A percentile compares a stretch with the other conserved stretches of the same genome.
These are phyloP conservation scores for Hippocampus abdominalis DNA, from an alignment of 2,113 vertebrate species.

Conservation along the genomic window DNA sequence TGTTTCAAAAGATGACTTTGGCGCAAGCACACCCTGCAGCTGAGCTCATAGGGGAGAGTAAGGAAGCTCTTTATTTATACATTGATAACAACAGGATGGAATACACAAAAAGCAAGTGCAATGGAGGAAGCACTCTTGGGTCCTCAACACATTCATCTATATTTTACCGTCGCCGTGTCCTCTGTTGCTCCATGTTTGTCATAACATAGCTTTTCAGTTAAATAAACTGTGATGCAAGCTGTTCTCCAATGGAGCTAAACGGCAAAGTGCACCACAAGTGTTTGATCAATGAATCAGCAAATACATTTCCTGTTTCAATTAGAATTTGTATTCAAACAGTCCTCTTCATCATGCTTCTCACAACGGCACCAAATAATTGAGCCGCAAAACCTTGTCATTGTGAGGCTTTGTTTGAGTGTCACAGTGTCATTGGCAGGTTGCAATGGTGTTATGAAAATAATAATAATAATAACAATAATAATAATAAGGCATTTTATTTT, in stretches of 20 bases:
- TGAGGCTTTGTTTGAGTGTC: no score
- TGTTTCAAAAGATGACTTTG: constrained; percentile 17
- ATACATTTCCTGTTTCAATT: not conserved
- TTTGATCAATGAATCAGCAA: not conserved
- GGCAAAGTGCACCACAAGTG: not conserved
- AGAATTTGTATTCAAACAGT: not conserved
- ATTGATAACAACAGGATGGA: constrained; percentile 14
- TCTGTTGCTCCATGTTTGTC: not conserved
- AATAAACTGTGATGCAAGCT: not conserved
- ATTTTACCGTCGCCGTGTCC: constrained; percentile 13
- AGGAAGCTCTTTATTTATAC: constrained; percentile 30
- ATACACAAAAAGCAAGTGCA: constrained; percentile 6
- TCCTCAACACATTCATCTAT: constrained; percentile 21
- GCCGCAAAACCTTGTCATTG: not conserved
- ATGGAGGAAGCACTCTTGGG: not conserved
- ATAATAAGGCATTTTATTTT: no score
- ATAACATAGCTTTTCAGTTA: not conserved
- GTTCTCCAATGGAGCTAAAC: not conserved
- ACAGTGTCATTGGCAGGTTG: no score
- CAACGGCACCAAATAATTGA: not conserved
- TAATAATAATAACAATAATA: no score
- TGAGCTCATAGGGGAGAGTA: constrained; percentile 9
- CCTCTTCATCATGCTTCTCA: no score
- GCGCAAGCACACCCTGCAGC: constrained; percentile 16
- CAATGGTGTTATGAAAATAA: no score